A percentile compares a stretch with the other conserved stretches of the same genome.
Evolutionary conservation across 1,140 invertebrate species (phyloP).

Genomic region (Hyphantria cunea): DNA sequence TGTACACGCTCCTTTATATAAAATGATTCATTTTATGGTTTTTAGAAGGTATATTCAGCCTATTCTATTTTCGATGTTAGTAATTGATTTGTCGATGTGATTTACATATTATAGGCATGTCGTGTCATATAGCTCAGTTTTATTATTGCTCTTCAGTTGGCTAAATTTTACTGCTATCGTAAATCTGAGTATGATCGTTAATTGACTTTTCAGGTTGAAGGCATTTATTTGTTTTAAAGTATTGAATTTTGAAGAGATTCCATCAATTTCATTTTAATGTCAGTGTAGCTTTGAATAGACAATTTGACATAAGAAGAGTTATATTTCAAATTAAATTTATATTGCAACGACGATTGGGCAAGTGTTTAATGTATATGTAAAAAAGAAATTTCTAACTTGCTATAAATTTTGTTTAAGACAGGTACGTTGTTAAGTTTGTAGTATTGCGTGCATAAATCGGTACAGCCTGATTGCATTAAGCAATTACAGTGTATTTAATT

Average conservation of each 20-base stretch:
- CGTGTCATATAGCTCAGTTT: slow-evolving; percentile 22
- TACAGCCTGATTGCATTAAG: slow-evolving; percentile 66
- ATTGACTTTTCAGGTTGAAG: slow-evolving; percentile 19
- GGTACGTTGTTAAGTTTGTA: slow-evolving; percentile 12
- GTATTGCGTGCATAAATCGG: slow-evolving; percentile 34
- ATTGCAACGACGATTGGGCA: too few relatives aligned
- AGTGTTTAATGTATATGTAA: not conserved
- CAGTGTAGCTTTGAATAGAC: too few relatives aligned
- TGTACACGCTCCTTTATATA: slow-evolving; percentile 46
- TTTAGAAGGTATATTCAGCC: slow-evolving; percentile 30
- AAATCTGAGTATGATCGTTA: slow-evolving; percentile 23
- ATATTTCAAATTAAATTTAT: too few relatives aligned
- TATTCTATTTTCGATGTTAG: slow-evolving; percentile 29
- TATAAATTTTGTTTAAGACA: slow-evolving; percentile 7
- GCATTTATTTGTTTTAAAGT: slow-evolving; percentile 7
- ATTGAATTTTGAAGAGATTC: too few relatives aligned
- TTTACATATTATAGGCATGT: slow-evolving; percentile 31
- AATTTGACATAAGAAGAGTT: too few relatives aligned
- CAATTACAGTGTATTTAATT: slow-evolving; percentile 79
- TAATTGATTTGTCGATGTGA: slow-evolving; percentile 38
- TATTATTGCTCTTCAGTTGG: slow-evolving; percentile 23
- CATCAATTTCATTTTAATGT: too few relatives aligned
- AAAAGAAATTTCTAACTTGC: slow-evolving; percentile 10
- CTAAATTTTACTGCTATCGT: slow-evolving; percentile 19
- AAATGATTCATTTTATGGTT: slow-evolving; percentile 44